These are phyloP conservation scores for Balaeniceps rex DNA, from an alignment of 2,113 vertebrate genomes.

Conservation along the genomic window DNA sequence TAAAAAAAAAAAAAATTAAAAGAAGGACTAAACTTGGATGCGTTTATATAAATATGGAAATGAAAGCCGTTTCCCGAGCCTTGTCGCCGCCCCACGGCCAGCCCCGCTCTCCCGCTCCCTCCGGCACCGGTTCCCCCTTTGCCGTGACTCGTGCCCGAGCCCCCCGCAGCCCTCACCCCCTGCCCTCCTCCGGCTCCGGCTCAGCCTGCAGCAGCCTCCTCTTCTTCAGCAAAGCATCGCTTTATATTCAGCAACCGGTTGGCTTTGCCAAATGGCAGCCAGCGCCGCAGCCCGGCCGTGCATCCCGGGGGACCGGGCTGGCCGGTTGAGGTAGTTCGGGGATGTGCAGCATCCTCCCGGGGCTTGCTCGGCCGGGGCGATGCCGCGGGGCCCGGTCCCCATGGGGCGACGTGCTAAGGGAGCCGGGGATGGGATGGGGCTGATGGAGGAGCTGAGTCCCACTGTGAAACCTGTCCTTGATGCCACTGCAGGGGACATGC, in stretches of 20 bases:
- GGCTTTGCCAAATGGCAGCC: background rate
- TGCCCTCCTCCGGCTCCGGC: background rate
- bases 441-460: background rate
- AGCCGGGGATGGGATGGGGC: background rate
- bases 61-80: background rate
- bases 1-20: background rate
- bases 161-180: background rate
- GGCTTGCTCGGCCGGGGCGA: background rate
- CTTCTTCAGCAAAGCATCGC: background rate
- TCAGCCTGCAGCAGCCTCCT: background rate
- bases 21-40: conserved; percentile 26
- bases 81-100: background rate
- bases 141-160: background rate
- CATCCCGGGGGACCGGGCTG: background rate
- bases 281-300: accelerated
- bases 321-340: background rate
- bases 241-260: background rate
- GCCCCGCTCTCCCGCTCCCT: background rate
- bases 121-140: background rate
- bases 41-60: conserved; percentile 60
- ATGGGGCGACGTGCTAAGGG: background rate
- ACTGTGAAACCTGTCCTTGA: background rate
- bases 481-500: background rate
- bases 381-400: accelerated
- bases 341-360: background rate